phyloP scores from a whole-genome alignment of 2,113 vertebrate genomes.

The Daphoenositta chrysoptera region DNA sequence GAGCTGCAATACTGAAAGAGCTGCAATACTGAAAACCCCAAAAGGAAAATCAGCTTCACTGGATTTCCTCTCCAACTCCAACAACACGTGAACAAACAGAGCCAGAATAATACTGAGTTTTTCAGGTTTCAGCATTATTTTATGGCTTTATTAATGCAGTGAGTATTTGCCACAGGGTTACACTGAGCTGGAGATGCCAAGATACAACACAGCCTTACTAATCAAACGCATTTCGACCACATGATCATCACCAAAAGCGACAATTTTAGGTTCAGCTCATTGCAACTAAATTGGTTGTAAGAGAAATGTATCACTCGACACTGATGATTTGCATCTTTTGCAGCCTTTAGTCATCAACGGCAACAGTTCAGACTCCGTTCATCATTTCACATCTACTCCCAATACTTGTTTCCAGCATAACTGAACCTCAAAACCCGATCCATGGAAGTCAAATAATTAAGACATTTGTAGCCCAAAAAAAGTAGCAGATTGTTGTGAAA shows the following conservation, averaged over 20 bases:
- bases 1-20: not conserved
- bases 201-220: not conserved
- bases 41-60: not conserved
- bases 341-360: not conserved
- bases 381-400: not conserved
- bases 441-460: not conserved
- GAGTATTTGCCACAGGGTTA: not conserved
- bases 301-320: not conserved
- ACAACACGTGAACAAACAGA: not conserved
- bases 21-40: not conserved
- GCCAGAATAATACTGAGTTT: not conserved
- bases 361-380: not conserved
- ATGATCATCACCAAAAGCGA: not conserved
- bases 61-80: not conserved
- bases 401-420: not conserved
- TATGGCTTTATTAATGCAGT: not conserved
- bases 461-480: not conserved
- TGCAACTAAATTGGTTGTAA: not conserved
- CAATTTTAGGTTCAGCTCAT: not conserved
- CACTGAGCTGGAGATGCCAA: not conserved
- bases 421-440: not conserved
- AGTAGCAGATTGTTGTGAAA: not conserved
- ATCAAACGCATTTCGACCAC: not conserved
- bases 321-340: accelerated
- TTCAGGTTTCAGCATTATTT: not conserved